phyloP scores from a whole-genome alignment of 2,113 vertebrate genomes.

The Notarius lentiginosus region DNA sequence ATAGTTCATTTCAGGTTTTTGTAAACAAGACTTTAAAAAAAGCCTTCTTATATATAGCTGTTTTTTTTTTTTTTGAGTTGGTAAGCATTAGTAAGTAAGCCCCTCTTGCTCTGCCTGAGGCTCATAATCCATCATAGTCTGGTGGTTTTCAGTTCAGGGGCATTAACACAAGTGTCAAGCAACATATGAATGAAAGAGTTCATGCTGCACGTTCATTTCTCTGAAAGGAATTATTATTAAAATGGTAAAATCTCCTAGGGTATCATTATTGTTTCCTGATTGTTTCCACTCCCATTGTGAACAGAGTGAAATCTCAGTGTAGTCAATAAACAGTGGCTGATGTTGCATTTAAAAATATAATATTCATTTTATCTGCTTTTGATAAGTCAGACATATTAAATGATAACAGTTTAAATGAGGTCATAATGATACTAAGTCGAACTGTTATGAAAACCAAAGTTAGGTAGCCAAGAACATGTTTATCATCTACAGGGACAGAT shows the following conservation, averaged over 20 bases:
- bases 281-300: background rate
- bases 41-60: background rate
- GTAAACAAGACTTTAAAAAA: background rate
- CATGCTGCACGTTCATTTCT: background rate
- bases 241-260: background rate
- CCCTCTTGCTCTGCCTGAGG: background rate
- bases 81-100: background rate
- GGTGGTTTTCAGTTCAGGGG: background rate
- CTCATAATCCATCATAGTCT: background rate
- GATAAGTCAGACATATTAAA: background rate
- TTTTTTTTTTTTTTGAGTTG: background rate
- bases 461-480: background rate
- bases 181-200: background rate
- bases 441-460: background rate
- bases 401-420: background rate
- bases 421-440: background rate
- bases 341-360: background rate
- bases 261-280: background rate
- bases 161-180: background rate
- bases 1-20: slow-evolving; percentile 4
- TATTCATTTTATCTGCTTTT: background rate
- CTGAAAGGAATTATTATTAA: background rate
- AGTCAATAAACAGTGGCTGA: background rate
- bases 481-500: background rate
- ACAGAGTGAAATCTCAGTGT: background rate